These are phyloP conservation scores for Helleia helle DNA, from an alignment of 2,888 invertebrate species.

Conservation along the genomic window DNA sequence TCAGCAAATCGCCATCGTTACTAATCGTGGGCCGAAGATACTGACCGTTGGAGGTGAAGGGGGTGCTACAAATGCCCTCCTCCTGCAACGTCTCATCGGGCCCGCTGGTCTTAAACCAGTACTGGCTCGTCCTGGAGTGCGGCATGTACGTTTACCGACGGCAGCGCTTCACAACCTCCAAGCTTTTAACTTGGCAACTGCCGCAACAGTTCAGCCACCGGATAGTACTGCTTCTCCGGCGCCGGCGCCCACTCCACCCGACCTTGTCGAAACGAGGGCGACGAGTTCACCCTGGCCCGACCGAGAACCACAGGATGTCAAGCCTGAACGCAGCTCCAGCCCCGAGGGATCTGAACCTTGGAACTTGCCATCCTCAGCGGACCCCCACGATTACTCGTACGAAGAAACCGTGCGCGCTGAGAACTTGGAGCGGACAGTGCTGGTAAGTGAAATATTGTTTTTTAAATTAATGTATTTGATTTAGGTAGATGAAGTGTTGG, in stretches of 20 bases:
- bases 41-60: conserved; percentile 60
- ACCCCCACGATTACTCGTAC: conserved; percentile 53
- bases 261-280: conserved; percentile 49
- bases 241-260: conserved; percentile 47
- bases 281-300: conserved; percentile 55
- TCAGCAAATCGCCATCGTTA: conserved; percentile 82
- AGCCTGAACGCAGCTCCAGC: conserved; percentile 48
- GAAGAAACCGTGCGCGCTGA: conserved; percentile 58
- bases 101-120: conserved; percentile 75
- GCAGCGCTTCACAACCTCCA: conserved; percentile 60
- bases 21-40: conserved; percentile 77
- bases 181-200: conserved; percentile 47
- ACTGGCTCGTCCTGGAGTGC: conserved; percentile 70
- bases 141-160: conserved; percentile 63
- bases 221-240: conserved; percentile 48
- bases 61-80: conserved; percentile 75
- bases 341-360: conserved; percentile 59
- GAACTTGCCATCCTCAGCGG: conserved; percentile 46
- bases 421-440: conserved; percentile 57
- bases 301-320: conserved; percentile 38
- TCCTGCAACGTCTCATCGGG: conserved; percentile 79
- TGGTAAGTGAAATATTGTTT: conserved; percentile 41
- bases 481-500: too few relatives aligned
- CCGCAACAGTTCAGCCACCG: conserved; percentile 42
- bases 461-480: background rate